Percentiles rank a stretch among this genome's conserved stretches.
Conservation (phyloP, 2,797 vertebrate species). For the Enteromius afrohamiltoni region DNA sequence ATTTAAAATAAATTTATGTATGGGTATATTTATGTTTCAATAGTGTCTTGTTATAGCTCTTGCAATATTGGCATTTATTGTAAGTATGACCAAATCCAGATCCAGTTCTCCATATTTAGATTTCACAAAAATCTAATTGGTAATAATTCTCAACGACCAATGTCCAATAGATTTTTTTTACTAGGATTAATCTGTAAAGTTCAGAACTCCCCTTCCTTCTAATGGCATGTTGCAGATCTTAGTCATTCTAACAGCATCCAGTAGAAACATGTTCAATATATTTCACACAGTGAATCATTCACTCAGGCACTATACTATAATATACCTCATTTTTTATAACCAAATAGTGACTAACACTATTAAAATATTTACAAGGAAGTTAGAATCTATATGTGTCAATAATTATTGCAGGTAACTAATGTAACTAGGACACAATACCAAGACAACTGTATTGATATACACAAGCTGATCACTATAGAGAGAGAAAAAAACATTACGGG, state of each 20-base stretch:
- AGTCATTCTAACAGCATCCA: not conserved
- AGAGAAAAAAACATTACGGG: not conserved
- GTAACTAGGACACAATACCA: conserved; percentile 3
- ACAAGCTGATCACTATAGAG: not conserved
- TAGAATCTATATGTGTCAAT: not conserved
- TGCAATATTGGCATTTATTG: not conserved
- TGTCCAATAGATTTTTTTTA: not conserved
- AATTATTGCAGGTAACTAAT: not conserved
- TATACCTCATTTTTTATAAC: not conserved
- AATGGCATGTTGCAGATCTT: not conserved
- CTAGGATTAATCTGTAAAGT: not conserved
- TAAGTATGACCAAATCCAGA: not conserved
- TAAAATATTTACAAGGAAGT: not conserved
- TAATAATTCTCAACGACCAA: not conserved
- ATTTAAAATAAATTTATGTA: not conserved
- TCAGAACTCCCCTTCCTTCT: not conserved
- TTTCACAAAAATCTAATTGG: not conserved
- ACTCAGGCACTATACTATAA: not conserved
- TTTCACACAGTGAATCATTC: conserved; percentile 11
- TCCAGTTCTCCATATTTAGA: not conserved
- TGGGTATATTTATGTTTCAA: not conserved
- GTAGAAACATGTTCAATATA: not conserved
- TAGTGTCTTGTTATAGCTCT: not conserved
- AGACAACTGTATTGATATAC: not conserved
- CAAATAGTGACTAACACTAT: not conserved